phyloP scores from a whole-genome alignment of 2,113 vertebrate genomes.

The Calyptommatus sinebrachiatus region DNA sequence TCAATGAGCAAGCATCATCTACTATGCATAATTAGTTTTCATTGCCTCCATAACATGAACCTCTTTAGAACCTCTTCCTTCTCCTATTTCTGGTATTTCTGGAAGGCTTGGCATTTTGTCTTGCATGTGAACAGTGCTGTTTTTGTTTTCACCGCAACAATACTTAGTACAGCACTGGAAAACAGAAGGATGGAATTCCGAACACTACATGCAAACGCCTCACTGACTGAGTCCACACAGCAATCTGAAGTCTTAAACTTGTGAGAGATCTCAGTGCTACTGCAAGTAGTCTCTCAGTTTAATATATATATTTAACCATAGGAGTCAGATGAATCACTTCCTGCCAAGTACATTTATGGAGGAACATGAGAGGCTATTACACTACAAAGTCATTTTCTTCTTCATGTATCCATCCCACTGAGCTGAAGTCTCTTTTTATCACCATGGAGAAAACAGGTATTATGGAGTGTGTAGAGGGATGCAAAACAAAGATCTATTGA shows the following conservation, averaged over 20 bases:
- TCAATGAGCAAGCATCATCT: too few species aligned
- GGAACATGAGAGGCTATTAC: not conserved
- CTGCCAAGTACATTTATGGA: slow-evolving; percentile 34
- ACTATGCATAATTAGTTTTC: not conserved
- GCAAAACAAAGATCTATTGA: slow-evolving; percentile 56
- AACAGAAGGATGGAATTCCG: not conserved
- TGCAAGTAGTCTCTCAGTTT: slow-evolving; percentile 38
- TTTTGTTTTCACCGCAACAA: too few species aligned
- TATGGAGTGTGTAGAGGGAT: slow-evolving; percentile 46
- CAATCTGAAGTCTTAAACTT: not conserved
- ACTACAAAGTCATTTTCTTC: slow-evolving; percentile 7
- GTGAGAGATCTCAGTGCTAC: not conserved
- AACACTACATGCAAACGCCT: not conserved
- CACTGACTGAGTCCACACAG: not conserved
- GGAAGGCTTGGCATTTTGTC: not conserved
- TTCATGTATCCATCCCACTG: slow-evolving; percentile 27
- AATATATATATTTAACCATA: slow-evolving; percentile 35
- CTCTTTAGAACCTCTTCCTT: not conserved
- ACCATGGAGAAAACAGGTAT: slow-evolving; percentile 4
- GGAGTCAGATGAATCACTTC: slow-evolving; percentile 51
- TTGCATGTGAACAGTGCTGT: too few species aligned
- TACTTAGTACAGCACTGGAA: not conserved
- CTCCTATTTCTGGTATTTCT: not conserved
- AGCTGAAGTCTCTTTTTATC: not conserved
- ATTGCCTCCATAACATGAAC: not conserved